These are phyloP conservation scores for Glaucidium brasilianum DNA, from an alignment of 2,113 vertebrate species.

Conservation along the genomic window DNA sequence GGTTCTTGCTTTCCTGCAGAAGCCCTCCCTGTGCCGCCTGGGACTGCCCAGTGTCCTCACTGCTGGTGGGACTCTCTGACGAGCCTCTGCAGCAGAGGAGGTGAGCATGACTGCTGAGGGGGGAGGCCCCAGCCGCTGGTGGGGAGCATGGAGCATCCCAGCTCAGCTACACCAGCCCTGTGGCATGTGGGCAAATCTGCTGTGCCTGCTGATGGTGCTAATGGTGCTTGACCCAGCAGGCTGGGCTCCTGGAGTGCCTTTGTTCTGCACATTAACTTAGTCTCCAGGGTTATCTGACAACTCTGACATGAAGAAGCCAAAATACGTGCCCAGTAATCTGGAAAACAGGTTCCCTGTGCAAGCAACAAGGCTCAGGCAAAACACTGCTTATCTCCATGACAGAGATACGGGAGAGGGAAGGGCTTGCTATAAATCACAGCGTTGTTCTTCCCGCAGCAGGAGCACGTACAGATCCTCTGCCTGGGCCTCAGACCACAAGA, in stretches of 20 bases:
- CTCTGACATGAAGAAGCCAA: not conserved
- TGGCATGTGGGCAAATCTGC: not conserved
- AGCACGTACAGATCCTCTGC: not conserved
- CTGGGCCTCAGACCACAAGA: not conserved
- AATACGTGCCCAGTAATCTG: not conserved
- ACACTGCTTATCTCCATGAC: not conserved
- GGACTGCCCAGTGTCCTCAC: rapidly evolving
- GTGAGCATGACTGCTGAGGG: not conserved
- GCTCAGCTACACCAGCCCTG: not conserved
- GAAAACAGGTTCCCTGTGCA: not conserved
- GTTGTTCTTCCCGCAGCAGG: rapidly evolving
- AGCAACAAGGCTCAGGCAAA: not conserved
- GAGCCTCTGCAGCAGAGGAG: not conserved
- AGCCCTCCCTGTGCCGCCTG: rapidly evolving
- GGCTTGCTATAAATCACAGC: not conserved
- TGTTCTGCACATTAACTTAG: not conserved
- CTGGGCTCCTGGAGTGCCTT: not conserved
- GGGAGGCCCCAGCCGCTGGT: not conserved
- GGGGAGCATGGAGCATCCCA: not conserved
- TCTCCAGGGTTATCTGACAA: not conserved
- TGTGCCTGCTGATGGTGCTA: not conserved
- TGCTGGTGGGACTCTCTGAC: rapidly evolving
- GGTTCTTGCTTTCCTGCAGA: not conserved
- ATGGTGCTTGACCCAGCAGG: not conserved
- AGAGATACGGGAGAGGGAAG: not conserved